phyloP scores from a whole-genome alignment of 2,888 invertebrate species.

The Drosophila kokeensis region DNA sequence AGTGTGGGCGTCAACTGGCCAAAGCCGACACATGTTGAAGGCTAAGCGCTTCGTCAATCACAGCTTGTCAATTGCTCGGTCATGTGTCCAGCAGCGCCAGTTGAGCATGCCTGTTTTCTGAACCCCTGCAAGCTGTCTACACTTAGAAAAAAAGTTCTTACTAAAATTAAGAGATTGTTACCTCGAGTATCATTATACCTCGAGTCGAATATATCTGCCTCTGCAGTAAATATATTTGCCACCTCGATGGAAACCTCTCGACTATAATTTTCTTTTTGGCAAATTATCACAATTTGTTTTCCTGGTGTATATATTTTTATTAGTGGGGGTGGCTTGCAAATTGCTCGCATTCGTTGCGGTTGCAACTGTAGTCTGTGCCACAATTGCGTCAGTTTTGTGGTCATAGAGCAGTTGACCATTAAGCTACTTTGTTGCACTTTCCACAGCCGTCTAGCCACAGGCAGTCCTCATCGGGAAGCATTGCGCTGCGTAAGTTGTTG shows the following conservation, averaged over 20 bases:
- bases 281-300: background rate
- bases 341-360: slow-evolving; percentile 18
- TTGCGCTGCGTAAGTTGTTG: slow-evolving; percentile 63
- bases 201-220: background rate
- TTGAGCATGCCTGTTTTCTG: slow-evolving; percentile 39
- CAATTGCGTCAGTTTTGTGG: slow-evolving; percentile 20
- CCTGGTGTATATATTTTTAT: slow-evolving; percentile 1
- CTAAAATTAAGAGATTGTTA: background rate
- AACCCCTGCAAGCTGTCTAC: slow-evolving; percentile 12
- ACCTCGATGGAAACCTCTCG: background rate
- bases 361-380: slow-evolving; percentile 4
- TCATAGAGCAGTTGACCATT: slow-evolving; percentile 50
- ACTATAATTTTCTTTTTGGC: background rate
- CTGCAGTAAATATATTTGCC: background rate
- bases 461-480: slow-evolving; percentile 76
- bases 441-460: slow-evolving; percentile 52
- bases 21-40: slow-evolving; percentile 37
- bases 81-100: slow-evolving; percentile 63
- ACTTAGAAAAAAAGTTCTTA: background rate
- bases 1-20: slow-evolving; percentile 72
- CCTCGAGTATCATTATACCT: background rate
- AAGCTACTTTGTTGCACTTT: slow-evolving; percentile 52
- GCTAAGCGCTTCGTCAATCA: slow-evolving; percentile 66
- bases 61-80: slow-evolving; percentile 58
- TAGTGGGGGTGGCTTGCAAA: slow-evolving; percentile 38